These are phyloP conservation scores for Desoria tigrina DNA, from an alignment of 2,888 invertebrate species.

Conservation along the genomic window DNA sequence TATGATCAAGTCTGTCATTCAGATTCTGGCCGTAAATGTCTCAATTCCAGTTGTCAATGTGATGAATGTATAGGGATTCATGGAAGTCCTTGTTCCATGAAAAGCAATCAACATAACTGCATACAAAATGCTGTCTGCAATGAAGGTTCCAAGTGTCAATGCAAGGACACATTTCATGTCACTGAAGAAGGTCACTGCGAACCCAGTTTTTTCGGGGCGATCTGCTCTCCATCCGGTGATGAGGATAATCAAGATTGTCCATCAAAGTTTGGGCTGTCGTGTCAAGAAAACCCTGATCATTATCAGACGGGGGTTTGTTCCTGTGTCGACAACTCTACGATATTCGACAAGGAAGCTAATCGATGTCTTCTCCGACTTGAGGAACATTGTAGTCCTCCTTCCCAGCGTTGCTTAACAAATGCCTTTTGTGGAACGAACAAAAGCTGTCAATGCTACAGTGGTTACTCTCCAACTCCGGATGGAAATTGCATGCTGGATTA, in stretches of 20 bases:
- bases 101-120: background rate
- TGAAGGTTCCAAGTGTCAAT: background rate
- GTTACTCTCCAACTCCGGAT: background rate
- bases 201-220: background rate
- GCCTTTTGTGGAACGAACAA: conserved; percentile 9
- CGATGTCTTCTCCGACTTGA: conserved; percentile 1
- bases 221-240: background rate
- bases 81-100: background rate
- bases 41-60: background rate
- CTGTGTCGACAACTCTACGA: background rate
- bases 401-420: background rate
- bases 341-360: background rate
- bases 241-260: background rate
- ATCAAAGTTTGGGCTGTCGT: too few species aligned
- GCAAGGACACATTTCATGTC: background rate
- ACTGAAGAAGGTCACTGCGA: background rate
- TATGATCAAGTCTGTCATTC: background rate
- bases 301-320: too few species aligned
- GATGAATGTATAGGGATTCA: background rate
- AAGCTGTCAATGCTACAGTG: conserved; percentile 1
- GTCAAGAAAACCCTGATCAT: background rate
- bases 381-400: background rate
- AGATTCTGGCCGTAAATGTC: background rate
- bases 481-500: background rate
- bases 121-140: background rate